phyloP scores from a whole-genome alignment of 1,140 invertebrate species.

The Monomorium pharaonis region DNA sequence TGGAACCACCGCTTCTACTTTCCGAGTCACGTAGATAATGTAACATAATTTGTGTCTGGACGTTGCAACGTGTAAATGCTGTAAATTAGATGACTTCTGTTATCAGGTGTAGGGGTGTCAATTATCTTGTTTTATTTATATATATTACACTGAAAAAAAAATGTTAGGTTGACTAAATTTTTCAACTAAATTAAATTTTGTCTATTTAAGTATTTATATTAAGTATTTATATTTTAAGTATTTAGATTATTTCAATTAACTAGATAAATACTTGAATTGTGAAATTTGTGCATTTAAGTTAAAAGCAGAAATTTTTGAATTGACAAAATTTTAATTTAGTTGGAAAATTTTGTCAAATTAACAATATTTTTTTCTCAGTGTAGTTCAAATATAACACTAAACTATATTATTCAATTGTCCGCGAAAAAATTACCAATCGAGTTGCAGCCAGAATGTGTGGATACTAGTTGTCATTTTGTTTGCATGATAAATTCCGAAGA shows the following conservation, averaged over 20 bases:
- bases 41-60: slow-evolving; percentile 77
- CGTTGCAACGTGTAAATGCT: slow-evolving; percentile 11
- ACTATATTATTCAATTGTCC: slow-evolving; percentile 66
- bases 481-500: background rate
- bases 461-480: background rate
- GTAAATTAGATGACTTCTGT: slow-evolving; percentile 4
- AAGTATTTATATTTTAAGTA: too few species aligned
- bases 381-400: slow-evolving; percentile 22
- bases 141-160: too few species aligned
- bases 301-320: too few species aligned
- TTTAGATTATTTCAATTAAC: too few species aligned
- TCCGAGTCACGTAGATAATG: slow-evolving; percentile 70
- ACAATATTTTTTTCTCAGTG: too few species aligned
- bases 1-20: background rate
- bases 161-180: too few species aligned
- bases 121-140: slow-evolving; percentile 78
- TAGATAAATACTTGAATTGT: too few species aligned
- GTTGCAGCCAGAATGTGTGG: background rate
- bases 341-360: too few species aligned
- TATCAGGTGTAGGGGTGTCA: slow-evolving; percentile 64
- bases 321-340: too few species aligned
- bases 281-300: too few species aligned
- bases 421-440: slow-evolving; percentile 74
- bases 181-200: too few species aligned
- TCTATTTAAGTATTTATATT: too few species aligned